A percentile compares a stretch with the other conserved stretches of the same genome.
Evolutionary conservation across 2,888 invertebrate genomes (phyloP).

Genomic region (Caenorhabditis wallacei): DNA sequence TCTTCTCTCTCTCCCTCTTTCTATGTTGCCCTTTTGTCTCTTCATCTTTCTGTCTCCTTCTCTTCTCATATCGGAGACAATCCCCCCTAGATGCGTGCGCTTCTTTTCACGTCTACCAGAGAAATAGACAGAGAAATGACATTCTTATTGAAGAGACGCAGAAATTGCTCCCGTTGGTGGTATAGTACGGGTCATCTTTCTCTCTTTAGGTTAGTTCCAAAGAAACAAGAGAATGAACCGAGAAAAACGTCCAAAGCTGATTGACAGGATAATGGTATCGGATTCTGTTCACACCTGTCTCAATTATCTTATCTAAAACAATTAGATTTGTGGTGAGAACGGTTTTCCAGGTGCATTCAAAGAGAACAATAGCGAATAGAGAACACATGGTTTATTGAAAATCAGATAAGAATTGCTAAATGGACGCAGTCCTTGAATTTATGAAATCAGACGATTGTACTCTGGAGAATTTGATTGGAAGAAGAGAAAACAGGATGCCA

Average conservation of each 20-base stretch:
- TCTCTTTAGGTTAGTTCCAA: neutral
- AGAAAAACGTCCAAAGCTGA: neutral
- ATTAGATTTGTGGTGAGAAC: neutral
- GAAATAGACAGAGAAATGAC: neutral
- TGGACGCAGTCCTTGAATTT: too few relatives aligned
- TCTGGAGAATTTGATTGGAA: too few relatives aligned
- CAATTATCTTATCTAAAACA: neutral
- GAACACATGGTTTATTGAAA: too few relatives aligned
- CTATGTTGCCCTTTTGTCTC: constrained; percentile 17
- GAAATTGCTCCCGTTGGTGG: constrained; percentile 12
- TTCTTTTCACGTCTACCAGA: constrained; percentile 3
- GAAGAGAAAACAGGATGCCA: too few relatives aligned
- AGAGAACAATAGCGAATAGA: too few relatives aligned
- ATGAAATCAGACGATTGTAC: too few relatives aligned
- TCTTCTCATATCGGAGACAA: neutral
- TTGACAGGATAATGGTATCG: neutral
- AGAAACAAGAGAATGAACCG: neutral
- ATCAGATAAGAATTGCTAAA: too few relatives aligned
- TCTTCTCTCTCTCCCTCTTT: too few relatives aligned
- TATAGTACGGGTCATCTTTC: constrained; percentile 10
- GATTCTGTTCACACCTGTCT: neutral
- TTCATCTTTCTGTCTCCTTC: constrained; percentile 5
- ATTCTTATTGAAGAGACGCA: constrained; percentile 19
- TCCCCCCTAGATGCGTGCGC: constrained; percentile 18
- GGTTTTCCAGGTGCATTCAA: too few relatives aligned